Conservation (phyloP, 2,113 vertebrate genomes). For the Junco hyemalis region DNA sequence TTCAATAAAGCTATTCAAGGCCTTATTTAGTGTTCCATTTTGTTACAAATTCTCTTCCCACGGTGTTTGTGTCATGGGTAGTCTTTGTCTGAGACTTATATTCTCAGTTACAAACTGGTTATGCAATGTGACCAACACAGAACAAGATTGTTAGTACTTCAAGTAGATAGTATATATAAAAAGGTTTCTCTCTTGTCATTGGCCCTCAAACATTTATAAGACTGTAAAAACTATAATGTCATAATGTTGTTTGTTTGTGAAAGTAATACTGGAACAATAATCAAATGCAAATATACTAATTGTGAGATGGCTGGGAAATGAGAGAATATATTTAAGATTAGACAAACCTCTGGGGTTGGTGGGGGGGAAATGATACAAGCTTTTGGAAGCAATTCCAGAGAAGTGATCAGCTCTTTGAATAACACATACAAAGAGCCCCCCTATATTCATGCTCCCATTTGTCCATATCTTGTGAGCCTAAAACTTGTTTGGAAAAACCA, state of each 20-base stretch:
- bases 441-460: background rate
- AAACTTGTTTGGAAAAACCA: background rate
- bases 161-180: background rate
- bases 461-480: background rate
- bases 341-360: accelerated
- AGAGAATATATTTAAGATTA: background rate
- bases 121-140: background rate
- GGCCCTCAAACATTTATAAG: background rate
- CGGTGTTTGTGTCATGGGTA: background rate
- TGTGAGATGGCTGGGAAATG: background rate
- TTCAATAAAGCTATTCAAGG: slow-evolving; percentile 99
- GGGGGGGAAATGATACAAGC: accelerated
- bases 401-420: background rate
- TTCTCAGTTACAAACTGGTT: background rate
- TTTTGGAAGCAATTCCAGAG: background rate
- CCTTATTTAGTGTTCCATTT: slow-evolving; percentile 77
- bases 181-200: background rate
- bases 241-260: background rate
- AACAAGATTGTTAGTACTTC: background rate
- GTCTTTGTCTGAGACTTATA: background rate
- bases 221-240: background rate
- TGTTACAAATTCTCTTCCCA: slow-evolving; percentile 56
- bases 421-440: background rate
- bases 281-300: background rate
- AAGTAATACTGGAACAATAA: background rate